phyloP scores from a whole-genome alignment of 2,888 invertebrate species.

The Nomada fabriciana region DNA sequence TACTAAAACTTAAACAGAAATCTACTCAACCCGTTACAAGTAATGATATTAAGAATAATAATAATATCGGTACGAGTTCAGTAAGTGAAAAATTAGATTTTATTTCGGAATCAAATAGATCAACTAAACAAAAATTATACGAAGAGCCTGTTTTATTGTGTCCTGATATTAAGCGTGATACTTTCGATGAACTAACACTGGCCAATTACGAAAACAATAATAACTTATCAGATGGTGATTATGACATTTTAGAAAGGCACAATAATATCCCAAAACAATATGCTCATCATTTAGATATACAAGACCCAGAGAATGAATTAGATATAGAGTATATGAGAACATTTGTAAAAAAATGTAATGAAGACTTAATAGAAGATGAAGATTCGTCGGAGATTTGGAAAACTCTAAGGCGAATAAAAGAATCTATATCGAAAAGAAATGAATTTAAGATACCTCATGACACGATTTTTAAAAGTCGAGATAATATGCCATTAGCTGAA shows the following conservation, averaged over 20 bases:
- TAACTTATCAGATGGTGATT: background rate
- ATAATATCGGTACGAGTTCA: background rate
- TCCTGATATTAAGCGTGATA: background rate
- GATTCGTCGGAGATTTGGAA: slow-evolving; percentile 25
- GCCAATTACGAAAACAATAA: background rate
- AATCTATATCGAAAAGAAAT: background rate
- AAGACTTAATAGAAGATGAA: background rate
- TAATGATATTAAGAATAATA: background rate
- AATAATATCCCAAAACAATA: slow-evolving; percentile 25
- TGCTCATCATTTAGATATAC: slow-evolving; percentile 21
- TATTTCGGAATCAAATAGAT: background rate
- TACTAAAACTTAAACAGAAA: slow-evolving; percentile 24
- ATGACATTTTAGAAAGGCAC: background rate
- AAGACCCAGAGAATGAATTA: slow-evolving; percentile 25
- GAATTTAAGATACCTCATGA: background rate
- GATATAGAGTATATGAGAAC: background rate
- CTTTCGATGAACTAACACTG: background rate
- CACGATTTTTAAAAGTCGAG: slow-evolving; percentile 2
- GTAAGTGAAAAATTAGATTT: background rate
- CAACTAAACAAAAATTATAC: background rate
- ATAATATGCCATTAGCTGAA: slow-evolving; percentile 11
- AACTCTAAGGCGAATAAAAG: background rate
- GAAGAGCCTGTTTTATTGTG: background rate
- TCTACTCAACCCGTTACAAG: background rate
- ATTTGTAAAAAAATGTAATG: background rate